Evolutionary conservation across 2,888 invertebrate genomes (phyloP).

Genomic region (Pollenia griseotomentosa): DNA sequence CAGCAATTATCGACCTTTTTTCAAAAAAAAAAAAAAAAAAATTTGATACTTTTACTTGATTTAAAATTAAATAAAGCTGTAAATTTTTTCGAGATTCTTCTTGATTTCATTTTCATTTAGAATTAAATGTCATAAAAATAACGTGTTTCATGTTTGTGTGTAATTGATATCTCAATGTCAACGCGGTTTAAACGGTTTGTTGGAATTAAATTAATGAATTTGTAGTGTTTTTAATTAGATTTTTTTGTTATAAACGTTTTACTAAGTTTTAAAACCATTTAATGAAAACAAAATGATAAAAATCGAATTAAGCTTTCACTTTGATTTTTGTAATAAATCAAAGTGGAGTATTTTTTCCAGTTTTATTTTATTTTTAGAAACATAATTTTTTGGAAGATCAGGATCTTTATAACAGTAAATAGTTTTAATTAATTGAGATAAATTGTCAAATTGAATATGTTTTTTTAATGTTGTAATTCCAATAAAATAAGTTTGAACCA

Average conservation of each 20-base stretch:
- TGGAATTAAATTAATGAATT: background rate
- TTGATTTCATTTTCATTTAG: background rate
- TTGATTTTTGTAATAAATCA: background rate
- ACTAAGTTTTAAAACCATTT: background rate
- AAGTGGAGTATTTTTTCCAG: background rate
- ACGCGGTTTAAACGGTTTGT: background rate
- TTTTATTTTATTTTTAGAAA: background rate
- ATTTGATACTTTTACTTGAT: too few relatives aligned
- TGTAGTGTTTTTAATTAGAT: background rate
- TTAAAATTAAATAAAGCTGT: background rate
- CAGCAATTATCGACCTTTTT: background rate
- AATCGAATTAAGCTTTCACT: slow-evolving; percentile 48
- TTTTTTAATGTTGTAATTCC: too few relatives aligned
- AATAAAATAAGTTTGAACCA: too few relatives aligned
- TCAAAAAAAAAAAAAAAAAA: too few relatives aligned
- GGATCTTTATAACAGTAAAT: too few relatives aligned
- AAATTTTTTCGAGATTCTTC: background rate
- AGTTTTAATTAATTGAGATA: too few relatives aligned
- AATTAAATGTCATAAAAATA: background rate
- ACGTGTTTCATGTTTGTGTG: slow-evolving; percentile 19
- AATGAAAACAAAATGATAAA: background rate
- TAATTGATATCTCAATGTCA: slow-evolving; percentile 27
- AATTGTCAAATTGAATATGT: too few relatives aligned
- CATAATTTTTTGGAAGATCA: background rate
- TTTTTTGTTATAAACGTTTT: background rate